These are phyloP conservation scores for Castor canadensis DNA, from an alignment of 2,113 vertebrate genomes.

Conservation along the genomic window DNA sequence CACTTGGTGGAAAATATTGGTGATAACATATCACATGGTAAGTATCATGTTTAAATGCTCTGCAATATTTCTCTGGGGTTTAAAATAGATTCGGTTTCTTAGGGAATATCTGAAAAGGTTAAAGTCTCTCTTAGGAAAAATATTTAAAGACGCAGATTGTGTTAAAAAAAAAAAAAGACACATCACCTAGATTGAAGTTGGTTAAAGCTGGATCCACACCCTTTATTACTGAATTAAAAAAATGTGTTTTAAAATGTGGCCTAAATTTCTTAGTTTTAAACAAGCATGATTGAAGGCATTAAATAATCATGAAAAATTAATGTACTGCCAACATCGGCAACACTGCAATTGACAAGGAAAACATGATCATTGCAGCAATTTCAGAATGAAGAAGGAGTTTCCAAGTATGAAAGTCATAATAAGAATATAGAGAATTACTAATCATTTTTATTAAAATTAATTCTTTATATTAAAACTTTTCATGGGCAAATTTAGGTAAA, in stretches of 20 bases:
- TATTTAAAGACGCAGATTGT: not conserved
- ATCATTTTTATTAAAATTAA: conserved; percentile 18
- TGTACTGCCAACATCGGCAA: not conserved
- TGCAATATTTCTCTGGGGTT: not conserved
- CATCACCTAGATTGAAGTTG: not conserved
- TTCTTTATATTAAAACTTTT: not conserved
- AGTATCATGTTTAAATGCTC: not conserved
- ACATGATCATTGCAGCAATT: not conserved
- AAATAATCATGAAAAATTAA: not conserved
- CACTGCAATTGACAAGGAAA: not conserved
- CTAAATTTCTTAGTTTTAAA: conserved; percentile 22
- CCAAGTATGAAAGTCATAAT: not conserved
- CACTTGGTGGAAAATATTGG: conserved; percentile 10
- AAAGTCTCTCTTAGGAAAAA: not conserved
- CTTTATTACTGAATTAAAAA: not conserved
- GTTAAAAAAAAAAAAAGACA: not conserved
- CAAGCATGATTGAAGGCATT: not conserved
- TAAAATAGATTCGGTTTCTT: conserved; percentile 53
- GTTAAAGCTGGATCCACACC: not conserved
- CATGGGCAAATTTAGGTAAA: not conserved
- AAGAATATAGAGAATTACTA: not conserved
- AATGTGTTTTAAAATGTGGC: not conserved
- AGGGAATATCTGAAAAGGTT: conserved; percentile 35
- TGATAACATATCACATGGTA: not conserved
- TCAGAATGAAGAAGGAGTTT: not conserved